Percentiles rank a stretch among this genome's conserved stretches.
Conservation (phyloP, 2,888 invertebrate genomes). For the Kuschelorhynchus macadamiae region DNA sequence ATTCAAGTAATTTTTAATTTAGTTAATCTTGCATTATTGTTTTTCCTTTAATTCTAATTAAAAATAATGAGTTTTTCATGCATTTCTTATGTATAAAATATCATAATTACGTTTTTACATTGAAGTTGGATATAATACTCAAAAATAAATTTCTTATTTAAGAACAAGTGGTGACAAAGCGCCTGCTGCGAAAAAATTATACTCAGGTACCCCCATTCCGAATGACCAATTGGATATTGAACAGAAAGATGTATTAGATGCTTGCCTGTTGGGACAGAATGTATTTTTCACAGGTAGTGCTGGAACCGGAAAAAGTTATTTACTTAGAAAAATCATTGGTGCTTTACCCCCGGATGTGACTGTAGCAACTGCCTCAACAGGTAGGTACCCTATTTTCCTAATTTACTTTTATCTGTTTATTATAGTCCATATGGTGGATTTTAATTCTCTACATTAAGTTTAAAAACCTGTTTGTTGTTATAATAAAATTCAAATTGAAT, state of each 20-base stretch:
- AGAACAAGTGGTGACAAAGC: slow-evolving; percentile 66
- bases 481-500: no score
- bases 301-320: slow-evolving; percentile 88
- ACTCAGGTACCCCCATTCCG: slow-evolving; percentile 71
- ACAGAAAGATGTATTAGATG: slow-evolving; percentile 80
- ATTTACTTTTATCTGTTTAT: not conserved
- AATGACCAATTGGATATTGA: slow-evolving; percentile 73
- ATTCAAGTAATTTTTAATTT: no score
- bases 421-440: no score
- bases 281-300: slow-evolving; percentile 95
- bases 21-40: no score
- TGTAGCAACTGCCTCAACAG: slow-evolving; percentile 94
- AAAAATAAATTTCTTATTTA: slow-evolving; percentile 8
- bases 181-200: slow-evolving; percentile 76
- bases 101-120: no score
- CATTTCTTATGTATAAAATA: no score
- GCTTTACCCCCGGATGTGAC: slow-evolving; percentile 92
- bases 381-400: slow-evolving; percentile 48
- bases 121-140: no score
- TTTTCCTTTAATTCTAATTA: no score
- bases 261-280: slow-evolving; percentile 83
- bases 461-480: no score
- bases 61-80: no score
- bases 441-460: no score
- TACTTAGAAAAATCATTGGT: slow-evolving; percentile 87